Evolutionary conservation across 2,113 vertebrate species (phyloP).

Genomic region (Natator depressus): DNA sequence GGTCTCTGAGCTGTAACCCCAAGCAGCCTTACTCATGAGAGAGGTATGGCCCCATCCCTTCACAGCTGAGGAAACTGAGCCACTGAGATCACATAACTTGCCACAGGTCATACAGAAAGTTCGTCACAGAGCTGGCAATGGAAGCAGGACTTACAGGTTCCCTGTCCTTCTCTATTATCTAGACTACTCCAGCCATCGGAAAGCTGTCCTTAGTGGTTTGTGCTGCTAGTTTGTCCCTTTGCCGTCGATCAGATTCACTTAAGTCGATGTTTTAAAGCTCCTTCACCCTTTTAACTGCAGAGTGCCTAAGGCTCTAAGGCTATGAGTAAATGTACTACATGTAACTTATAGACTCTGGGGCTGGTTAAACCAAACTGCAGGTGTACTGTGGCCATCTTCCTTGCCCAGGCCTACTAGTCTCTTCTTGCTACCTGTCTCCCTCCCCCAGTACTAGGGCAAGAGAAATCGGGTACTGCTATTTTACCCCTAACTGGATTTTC

Average conservation of each 20-base stretch:
- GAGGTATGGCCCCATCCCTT: not conserved
- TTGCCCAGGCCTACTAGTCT: not conserved
- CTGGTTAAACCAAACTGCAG: not conserved
- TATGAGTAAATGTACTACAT: not conserved
- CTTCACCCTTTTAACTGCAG: not conserved
- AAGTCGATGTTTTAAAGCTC: no score
- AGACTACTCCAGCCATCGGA: not conserved
- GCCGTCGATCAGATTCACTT: not conserved
- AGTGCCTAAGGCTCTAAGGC: not conserved
- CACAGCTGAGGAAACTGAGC: not conserved
- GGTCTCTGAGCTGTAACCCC: not conserved
- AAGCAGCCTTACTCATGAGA: not conserved
- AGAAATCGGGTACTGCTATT: not conserved
- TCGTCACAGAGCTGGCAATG: not conserved
- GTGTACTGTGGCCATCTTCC: not conserved
- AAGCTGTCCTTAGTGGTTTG: not conserved
- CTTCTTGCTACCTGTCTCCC: not conserved
- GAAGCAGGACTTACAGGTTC: not conserved
- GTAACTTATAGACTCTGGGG: not conserved
- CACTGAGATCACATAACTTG: not conserved
- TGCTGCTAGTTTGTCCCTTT: not conserved
- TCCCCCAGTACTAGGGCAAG: not conserved
- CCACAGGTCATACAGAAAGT: not conserved
- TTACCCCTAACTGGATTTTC: not conserved
- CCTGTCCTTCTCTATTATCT: not conserved